Evolutionary conservation across 2,888 invertebrate genomes (phyloP).

Genomic region (Dynastes hyllus): DNA sequence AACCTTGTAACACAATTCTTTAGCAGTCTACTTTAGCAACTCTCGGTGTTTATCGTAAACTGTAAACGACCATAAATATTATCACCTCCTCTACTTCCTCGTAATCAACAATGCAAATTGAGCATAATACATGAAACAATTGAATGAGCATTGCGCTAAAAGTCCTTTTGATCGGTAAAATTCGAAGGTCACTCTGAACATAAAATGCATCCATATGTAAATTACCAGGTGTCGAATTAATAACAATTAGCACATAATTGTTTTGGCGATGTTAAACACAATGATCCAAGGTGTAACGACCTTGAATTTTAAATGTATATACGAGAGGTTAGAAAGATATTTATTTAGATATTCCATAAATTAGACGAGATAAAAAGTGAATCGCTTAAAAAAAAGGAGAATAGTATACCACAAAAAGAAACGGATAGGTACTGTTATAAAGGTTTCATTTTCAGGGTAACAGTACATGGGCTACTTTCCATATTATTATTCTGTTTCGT

Average conservation of each 20-base stretch:
- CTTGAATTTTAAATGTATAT: too few relatives aligned
- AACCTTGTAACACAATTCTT: constrained; percentile 18
- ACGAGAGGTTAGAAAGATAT: too few relatives aligned
- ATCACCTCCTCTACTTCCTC: neutral
- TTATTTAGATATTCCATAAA: neutral
- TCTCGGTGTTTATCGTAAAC: neutral
- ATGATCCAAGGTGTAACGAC: too few relatives aligned
- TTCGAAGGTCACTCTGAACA: neutral
- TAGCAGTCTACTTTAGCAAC: neutral
- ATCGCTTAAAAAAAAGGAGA: constrained; percentile 8
- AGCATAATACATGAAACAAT: neutral
- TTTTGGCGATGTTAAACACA: too few relatives aligned
- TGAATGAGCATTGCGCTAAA: neutral
- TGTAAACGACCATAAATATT: neutral
- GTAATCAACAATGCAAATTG: constrained; percentile 14
- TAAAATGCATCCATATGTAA: neutral
- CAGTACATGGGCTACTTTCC: constrained; percentile 33
- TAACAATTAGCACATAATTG: too few relatives aligned
- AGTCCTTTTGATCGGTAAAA: neutral
- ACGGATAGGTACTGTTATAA: constrained; percentile 18
- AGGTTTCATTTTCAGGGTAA: constrained; percentile 35
- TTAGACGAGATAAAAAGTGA: constrained; percentile 18
- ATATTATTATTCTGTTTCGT: constrained; percentile 10
- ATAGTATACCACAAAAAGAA: constrained; percentile 36
- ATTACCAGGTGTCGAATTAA: neutral